These are phyloP conservation scores for Todiramphus saurophagus DNA, from an alignment of 2,113 vertebrate genomes.

Conservation along the genomic window DNA sequence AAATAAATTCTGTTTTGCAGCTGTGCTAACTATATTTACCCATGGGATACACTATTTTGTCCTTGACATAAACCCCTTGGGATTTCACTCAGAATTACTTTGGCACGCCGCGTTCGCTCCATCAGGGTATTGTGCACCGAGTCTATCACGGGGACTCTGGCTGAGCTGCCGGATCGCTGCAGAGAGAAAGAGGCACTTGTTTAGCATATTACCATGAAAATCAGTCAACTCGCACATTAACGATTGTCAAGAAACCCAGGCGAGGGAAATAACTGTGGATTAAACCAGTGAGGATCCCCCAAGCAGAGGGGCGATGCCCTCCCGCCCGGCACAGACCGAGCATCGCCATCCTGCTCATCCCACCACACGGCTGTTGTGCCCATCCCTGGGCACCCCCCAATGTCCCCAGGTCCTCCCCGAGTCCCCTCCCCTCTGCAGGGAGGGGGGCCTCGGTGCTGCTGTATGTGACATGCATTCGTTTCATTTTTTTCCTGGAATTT, in stretches of 20 bases:
- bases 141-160: not conserved
- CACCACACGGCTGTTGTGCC: not conserved
- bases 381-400: not conserved
- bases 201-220: slow-evolving; percentile 52
- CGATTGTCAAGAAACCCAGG: not conserved
- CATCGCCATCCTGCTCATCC: accelerated
- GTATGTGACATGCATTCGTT: accelerated
- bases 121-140: not conserved
- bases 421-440: not conserved
- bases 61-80: slow-evolving; percentile 74
- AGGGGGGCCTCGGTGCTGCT: accelerated
- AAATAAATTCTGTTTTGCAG: slow-evolving; percentile 80
- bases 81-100: slow-evolving; percentile 57
- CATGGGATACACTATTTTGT: slow-evolving; percentile 76
- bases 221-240: slow-evolving; percentile 16
- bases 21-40: slow-evolving; percentile 74
- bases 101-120: slow-evolving; percentile 33
- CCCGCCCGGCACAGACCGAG: not conserved
- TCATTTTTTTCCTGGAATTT: accelerated
- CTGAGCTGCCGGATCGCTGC: not conserved
- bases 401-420: accelerated
- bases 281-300: slow-evolving; percentile 26
- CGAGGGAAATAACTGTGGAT: not conserved
- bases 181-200: slow-evolving; percentile 20
- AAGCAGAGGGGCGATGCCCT: not conserved